Conservation (phyloP, 1,140 invertebrate species). For the Musca domestica region DNA sequence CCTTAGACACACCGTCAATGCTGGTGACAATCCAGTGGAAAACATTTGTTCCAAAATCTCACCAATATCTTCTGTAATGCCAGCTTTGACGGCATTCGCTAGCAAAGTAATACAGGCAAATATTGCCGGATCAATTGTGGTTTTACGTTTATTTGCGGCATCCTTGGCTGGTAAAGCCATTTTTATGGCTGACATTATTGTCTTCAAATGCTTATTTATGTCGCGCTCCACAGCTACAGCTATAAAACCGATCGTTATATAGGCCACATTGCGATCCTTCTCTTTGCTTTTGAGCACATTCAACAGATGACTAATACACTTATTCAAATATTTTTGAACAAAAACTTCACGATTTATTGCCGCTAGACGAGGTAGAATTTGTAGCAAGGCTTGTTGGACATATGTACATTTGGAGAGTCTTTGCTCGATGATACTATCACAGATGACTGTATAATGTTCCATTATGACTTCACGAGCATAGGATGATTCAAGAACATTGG, state of each 20-base stretch:
- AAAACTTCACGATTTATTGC: conserved; percentile 88
- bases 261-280: conserved; percentile 80
- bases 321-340: conserved; percentile 71
- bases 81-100: conserved; percentile 77
- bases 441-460: conserved; percentile 83
- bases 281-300: conserved; percentile 72
- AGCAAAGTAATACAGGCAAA: conserved; percentile 95
- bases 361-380: conserved; percentile 89
- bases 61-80: conserved; percentile 74
- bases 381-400: conserved; percentile 85
- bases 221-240: conserved; percentile 84
- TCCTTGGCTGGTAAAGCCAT: conserved; percentile 78
- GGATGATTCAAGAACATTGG: conserved; percentile 73
- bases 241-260: conserved; percentile 86
- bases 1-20: conserved; percentile 85
- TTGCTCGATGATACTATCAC: conserved; percentile 76
- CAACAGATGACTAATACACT: conserved; percentile 77
- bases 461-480: conserved; percentile 81
- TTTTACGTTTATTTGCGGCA: conserved; percentile 68
- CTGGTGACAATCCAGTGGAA: conserved; percentile 83
- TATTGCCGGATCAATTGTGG: conserved; percentile 80
- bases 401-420: conserved; percentile 70
- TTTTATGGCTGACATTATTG: conserved; percentile 86
- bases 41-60: conserved; percentile 91
- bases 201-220: conserved; percentile 76